These are phyloP conservation scores for Sarcophaga peregrina DNA, from an alignment of 1,140 invertebrate genomes.

Conservation along the genomic window DNA sequence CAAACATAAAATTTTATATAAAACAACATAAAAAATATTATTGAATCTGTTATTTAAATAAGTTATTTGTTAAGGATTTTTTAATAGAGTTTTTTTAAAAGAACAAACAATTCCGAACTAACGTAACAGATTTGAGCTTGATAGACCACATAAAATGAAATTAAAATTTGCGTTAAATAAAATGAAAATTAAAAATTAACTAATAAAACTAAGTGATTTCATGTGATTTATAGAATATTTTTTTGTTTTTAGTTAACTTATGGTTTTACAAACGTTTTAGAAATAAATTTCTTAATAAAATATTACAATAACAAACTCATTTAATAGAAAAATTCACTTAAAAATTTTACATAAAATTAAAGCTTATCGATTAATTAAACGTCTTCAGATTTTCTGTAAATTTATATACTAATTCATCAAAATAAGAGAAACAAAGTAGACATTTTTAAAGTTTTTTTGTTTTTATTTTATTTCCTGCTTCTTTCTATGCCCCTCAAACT, in stretches of 20 bases:
- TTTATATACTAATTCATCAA: background rate
- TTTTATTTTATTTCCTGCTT: too few species aligned
- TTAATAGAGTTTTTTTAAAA: background rate
- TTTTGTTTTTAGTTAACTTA: too few species aligned
- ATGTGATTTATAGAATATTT: background rate
- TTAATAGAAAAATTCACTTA: background rate
- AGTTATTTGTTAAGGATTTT: constrained; percentile 31
- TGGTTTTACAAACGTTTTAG: too few species aligned
- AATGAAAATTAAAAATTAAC: background rate
- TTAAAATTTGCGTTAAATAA: constrained; percentile 26
- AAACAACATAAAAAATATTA: constrained; percentile 45
- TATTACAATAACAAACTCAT: too few species aligned
- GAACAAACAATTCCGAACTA: background rate
- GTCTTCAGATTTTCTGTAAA: background rate
- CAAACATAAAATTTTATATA: constrained; percentile 45
- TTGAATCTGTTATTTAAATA: constrained; percentile 26
- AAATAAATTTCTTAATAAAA: too few species aligned
- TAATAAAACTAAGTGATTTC: background rate
- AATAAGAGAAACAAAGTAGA: too few species aligned
- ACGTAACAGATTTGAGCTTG: constrained; percentile 29
- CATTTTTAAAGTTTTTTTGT: too few species aligned
- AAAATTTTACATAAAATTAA: background rate
- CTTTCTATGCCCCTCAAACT: too few species aligned
- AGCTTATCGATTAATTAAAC: background rate
- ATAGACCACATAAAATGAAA: background rate